Base-by-base conservation (phyloP, 2,113 vertebrate genomes). In the Electrona antarctica region DNA sequence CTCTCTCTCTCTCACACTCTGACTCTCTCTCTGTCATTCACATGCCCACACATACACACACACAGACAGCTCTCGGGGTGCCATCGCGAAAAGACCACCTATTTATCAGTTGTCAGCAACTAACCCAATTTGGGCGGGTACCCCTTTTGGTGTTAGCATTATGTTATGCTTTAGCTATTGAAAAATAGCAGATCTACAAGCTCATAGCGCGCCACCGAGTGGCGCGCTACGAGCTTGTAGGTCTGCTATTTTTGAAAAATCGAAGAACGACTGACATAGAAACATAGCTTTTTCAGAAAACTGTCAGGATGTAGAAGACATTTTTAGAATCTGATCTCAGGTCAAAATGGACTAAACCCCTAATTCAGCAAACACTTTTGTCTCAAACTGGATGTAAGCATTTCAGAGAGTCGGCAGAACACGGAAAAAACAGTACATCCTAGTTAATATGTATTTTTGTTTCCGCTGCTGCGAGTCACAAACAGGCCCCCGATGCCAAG, bases 31-130 rank as follows among this genome's bases (percentile, higher is more conserved):
- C 33, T 4, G 14, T 21, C 45, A 63, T 33, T 5, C 33, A 41
- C 33, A 41, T 6, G 5, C 33, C 3, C 33, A 41, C 33, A 41
- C 52, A 55, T 12, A 55, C 52, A 14, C 54, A 59, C 57, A 59
- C 57, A 59, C 28, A 75, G 68, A 84, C 69, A 84, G 76, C 87
- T 89, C 90, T 89, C 84, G 29, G 88, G 90, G 87, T 85, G 89
- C 86, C 90, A 81, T 92, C 88, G 85, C 82, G 80, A 83, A 87
- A 88, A 87, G 81, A 72, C 85, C 67, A 72, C 73, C 71, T 86
- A 87, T 93, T 92, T 92, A 91, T 93, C 91, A 91, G 81, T 78
- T 89, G 85, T 92, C 93, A 93, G 91, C 87, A 93, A 88, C 83
- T 56, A 21, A 21, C n/a, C n/a, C n/a, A n/a, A n/a, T n/a, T n/a